Conservation (phyloP, 2,888 invertebrate genomes). For the Pecten maximus region DNA sequence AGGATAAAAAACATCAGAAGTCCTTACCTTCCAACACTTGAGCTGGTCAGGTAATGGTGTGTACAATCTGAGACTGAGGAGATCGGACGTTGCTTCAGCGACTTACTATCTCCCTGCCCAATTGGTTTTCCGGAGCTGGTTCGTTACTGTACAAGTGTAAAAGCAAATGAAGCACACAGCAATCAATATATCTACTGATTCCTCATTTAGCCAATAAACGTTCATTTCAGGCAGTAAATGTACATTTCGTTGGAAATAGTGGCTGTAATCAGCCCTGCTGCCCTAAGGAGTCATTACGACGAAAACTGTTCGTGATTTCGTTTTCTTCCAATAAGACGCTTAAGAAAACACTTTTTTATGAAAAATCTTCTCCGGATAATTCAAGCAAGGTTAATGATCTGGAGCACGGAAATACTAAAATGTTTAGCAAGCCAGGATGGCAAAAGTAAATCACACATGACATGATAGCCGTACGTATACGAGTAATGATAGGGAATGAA, state of each 20-base stretch:
- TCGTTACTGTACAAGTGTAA: constrained; percentile 31
- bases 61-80: not conserved
- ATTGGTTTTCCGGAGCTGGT: constrained; percentile 30
- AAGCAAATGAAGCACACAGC: constrained; percentile 9
- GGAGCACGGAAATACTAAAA: not conserved
- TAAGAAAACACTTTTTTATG: not conserved
- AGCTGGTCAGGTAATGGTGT: not conserved
- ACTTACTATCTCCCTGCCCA: constrained; percentile 1
- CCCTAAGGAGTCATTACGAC: not conserved
- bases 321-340: not conserved
- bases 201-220: constrained; percentile 23
- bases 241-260: not conserved
- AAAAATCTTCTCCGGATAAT: constrained; percentile 29
- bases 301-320: not conserved
- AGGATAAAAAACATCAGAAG: not conserved
- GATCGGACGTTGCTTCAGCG: not conserved
- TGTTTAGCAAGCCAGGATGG: not conserved
- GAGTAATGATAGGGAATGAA: not conserved
- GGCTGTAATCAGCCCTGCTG: not conserved
- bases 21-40: not conserved
- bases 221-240: constrained; percentile 15
- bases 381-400: not conserved
- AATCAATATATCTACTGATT: constrained; percentile 27
- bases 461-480: not conserved
- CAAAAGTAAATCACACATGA: not conserved